A percentile compares a stretch with the other conserved stretches of the same genome.
phyloP scores from a whole-genome alignment of 30 jellyfish, hydroid and myxozoan species.

The Cassiopea andromeda region DNA sequence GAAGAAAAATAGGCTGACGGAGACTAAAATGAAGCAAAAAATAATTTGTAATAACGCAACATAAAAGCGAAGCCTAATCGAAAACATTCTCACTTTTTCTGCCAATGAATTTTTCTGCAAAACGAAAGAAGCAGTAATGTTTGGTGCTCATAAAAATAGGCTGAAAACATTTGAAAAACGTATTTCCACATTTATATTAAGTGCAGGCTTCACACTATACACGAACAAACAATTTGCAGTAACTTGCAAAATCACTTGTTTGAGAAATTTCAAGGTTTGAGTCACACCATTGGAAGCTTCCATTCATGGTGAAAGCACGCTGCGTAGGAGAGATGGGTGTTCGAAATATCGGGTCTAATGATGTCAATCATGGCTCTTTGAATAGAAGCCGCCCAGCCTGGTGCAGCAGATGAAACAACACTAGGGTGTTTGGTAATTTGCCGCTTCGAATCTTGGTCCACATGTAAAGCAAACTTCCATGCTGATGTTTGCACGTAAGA shows the following conservation, averaged over 20 bases:
- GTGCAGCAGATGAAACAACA: conserved; percentile 10
- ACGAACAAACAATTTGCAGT: background rate
- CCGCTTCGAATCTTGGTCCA: background rate
- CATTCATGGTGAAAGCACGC: background rate
- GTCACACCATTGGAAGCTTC: background rate
- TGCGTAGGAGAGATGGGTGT: background rate
- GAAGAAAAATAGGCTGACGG: too few species aligned
- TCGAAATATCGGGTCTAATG: background rate
- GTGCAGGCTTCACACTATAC: too few species aligned
- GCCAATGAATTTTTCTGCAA: too few species aligned
- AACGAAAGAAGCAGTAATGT: too few species aligned
- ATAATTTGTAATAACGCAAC: too few species aligned
- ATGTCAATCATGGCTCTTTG: background rate
- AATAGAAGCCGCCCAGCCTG: conserved; percentile 23
- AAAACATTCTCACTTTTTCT: too few species aligned
- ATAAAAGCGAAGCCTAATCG: too few species aligned
- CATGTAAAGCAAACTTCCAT: background rate
- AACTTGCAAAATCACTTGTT: background rate
- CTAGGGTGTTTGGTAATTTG: background rate
- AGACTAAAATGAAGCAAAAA: too few species aligned
- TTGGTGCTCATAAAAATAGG: too few species aligned
- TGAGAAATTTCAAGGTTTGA: background rate
- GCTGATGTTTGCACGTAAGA: conserved; percentile 2
- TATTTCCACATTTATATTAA: too few species aligned
- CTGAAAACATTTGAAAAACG: too few species aligned